Percentiles rank a stretch among this genome's conserved stretches.
Evolutionary conservation across 35 echinoderm and acorn worm genomes (phyloP).

Genomic region (Stichopus chloronotus): DNA sequence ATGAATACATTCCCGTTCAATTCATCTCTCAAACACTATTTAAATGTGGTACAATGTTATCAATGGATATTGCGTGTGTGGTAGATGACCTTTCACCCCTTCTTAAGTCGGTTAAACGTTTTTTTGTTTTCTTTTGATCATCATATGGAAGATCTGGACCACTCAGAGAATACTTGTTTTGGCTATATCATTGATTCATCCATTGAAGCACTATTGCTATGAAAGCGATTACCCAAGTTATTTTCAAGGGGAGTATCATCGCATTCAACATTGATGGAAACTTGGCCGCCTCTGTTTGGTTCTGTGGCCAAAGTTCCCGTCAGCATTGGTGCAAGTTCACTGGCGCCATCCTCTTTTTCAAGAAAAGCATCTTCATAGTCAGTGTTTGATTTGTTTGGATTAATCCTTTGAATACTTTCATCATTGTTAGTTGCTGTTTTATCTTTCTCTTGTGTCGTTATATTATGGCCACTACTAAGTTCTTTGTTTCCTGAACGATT

Average conservation of each 20-base stretch:
- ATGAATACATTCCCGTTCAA: no score
- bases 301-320: not conserved
- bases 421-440: not conserved
- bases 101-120: no score
- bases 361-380: not conserved
- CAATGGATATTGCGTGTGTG: no score
- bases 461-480: not conserved
- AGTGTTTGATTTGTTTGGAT: not conserved
- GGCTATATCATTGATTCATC: constrained; percentile 36
- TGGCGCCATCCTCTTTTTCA: not conserved
- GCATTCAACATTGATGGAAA: constrained; percentile 10
- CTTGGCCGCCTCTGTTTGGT: not conserved
- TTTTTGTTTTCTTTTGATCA: no score
- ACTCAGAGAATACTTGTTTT: not conserved
- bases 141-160: no score
- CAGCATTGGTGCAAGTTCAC: constrained; percentile 37
- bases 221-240: constrained; percentile 11
- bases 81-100: no score
- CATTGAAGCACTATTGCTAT: not conserved
- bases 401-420: not conserved
- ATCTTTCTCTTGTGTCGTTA: not conserved
- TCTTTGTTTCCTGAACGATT: not conserved
- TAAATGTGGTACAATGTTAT: no score
- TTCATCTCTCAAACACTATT: no score
- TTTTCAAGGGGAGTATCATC: not conserved